Percentiles rank a stretch among this genome's conserved stretches.
Conservation (phyloP, 2,797 vertebrate species). For the Kryptopterus vitreolus region DNA sequence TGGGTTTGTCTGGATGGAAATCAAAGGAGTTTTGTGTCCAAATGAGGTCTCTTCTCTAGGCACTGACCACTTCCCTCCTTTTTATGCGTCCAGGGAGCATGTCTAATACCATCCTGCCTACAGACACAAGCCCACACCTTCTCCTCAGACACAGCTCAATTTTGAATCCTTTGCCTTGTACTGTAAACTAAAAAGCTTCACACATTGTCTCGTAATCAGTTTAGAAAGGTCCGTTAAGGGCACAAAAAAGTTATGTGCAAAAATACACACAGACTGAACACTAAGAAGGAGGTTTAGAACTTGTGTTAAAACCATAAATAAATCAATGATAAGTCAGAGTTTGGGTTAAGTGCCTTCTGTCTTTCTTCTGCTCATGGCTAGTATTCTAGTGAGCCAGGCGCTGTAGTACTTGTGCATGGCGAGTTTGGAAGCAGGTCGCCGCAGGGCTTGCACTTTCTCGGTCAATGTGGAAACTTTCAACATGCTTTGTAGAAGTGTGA, state of each 20-base stretch:
- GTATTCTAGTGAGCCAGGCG: neutral
- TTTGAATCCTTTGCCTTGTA: constrained; percentile 12
- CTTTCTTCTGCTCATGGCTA: constrained; percentile 1
- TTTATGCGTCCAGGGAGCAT: neutral
- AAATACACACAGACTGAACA: constrained; percentile 11
- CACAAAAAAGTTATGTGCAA: neutral
- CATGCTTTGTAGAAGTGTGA: constrained; percentile 39
- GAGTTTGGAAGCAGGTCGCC: constrained; percentile 24
- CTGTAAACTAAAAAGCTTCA: neutral
- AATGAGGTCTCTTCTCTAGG: constrained; percentile 4
- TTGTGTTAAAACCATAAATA: constrained; percentile 17
- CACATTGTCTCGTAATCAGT: neutral
- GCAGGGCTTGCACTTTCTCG: constrained; percentile 35
- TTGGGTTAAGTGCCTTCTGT: constrained; percentile 20
- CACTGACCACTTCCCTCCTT: constrained; percentile 2
- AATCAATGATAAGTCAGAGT: neutral
- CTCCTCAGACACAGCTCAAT: constrained; percentile 6
- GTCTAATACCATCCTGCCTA: constrained; percentile 13
- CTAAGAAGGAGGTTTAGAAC: neutral
- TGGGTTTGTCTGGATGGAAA: neutral
- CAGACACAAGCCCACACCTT: constrained; percentile 7
- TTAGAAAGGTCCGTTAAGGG: neutral
- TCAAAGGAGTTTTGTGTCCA: neutral
- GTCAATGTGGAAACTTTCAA: constrained; percentile 35
- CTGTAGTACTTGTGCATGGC: constrained; percentile 15